These are phyloP conservation scores for Syrista parreyssii DNA, from an alignment of 2,888 invertebrate genomes.

Conservation along the genomic window DNA sequence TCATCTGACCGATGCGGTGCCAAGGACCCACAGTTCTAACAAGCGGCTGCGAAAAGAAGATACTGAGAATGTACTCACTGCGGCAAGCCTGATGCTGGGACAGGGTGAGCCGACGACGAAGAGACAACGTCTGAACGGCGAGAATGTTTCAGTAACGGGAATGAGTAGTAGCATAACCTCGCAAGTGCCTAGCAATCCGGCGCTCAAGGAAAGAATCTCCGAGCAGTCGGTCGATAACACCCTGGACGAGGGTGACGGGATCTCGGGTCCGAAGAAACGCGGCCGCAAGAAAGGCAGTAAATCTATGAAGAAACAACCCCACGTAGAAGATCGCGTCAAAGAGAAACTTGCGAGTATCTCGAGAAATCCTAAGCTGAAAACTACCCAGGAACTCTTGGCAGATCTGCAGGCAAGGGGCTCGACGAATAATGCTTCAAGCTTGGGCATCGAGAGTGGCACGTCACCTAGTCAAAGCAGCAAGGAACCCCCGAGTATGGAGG, in stretches of 20 bases:
- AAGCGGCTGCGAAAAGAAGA: constrained; percentile 69
- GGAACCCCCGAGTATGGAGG: constrained; percentile 56
- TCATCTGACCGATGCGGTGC: constrained; percentile 64
- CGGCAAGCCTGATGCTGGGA: constrained; percentile 31
- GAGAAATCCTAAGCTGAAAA: constrained; percentile 75
- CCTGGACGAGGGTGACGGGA: constrained; percentile 34
- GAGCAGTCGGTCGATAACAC: constrained; percentile 33
- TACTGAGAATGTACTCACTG: constrained; percentile 37
- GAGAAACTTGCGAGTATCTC: constrained; percentile 73
- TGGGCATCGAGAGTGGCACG: constrained; percentile 67
- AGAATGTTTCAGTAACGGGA: constrained; percentile 63
- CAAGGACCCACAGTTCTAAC: constrained; percentile 69
- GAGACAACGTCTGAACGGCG: constrained; percentile 68
- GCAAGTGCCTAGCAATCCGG: constrained; percentile 66
- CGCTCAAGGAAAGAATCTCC: constrained; percentile 57
- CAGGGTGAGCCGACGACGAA: constrained; percentile 59
- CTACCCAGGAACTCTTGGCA: constrained; percentile 84
- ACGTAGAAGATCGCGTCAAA: constrained; percentile 68
- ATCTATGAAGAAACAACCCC: constrained; percentile 67
- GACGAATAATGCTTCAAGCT: constrained; percentile 62
- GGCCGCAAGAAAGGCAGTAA: constrained; percentile 73
- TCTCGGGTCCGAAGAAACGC: constrained; percentile 68
- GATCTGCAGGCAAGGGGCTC: constrained; percentile 76
- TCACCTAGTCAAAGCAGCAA: constrained; percentile 52
- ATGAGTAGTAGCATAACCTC: constrained; percentile 62